Evolutionary conservation across 2,888 invertebrate genomes (phyloP), one percentile per base, ranked within the genome.

Genomic region (Aelia acuminata): DNA sequence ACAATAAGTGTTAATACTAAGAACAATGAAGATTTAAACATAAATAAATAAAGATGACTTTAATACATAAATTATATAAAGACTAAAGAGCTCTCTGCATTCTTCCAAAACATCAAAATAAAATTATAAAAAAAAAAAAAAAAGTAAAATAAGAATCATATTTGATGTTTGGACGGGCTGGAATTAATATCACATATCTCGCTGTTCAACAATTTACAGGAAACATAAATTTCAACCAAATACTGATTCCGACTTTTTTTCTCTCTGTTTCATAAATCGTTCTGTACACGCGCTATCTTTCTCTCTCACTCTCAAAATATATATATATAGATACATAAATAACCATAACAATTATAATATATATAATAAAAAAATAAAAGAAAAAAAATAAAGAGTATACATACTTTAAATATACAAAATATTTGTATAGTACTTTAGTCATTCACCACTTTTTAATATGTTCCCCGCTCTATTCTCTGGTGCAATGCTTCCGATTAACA

Each of bases 341-440:
- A 43, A 80, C 80, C 80, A 80, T 80, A 80, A 80, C 80, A 80
- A 80, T 80, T 80, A 80, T 43, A 80, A 80, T 80, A 80, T 80
- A 80, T 75, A 75, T 80, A n/a, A 80, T 80, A 80, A 39, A 53
- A 35, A 50, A 57, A 85, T 43, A 85, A 57, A 53, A 53, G 22
- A 50, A 85, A 53, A n/a, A 53, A 57, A 85, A 85, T 85, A 85
- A 85, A 85, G 50, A 85, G 50, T 57, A 39, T 49, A 85, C 35
- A 50, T 85, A 39, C 50, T 39, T 35, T 50, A 85, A n/a, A 57
- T 85, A 85, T 53, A 85, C 48, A 85, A 85, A 85, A 85, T 85
- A 85, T 85, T 85, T 50, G 85, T 53, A 85, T 49, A 85, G 85
- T 53, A 85, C 18, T 85, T 85, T 43, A 80, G 75, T 43, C 80